Conservation (phyloP, 1,140 invertebrate genomes). For the Hetaerina americana region DNA sequence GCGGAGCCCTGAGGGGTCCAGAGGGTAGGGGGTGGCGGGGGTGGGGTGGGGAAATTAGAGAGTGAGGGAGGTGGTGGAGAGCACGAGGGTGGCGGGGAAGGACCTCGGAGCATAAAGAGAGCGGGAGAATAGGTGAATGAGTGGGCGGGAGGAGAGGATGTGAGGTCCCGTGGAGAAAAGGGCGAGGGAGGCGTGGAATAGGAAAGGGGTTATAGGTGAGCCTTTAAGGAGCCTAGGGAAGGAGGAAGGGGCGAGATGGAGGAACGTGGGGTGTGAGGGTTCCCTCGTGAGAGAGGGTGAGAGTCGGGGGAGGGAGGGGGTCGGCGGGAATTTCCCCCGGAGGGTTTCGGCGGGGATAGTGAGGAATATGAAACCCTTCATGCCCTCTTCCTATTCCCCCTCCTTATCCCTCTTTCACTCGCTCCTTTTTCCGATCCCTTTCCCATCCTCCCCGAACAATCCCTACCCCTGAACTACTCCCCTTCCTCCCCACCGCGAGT, state of each 20-base stretch:
- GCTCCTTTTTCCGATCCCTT: no score
- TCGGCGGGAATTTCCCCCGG: neutral
- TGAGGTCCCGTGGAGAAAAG: no score
- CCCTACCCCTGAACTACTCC: no score
- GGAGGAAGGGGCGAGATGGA: no score
- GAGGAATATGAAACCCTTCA: neutral
- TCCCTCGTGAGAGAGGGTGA: neutral
- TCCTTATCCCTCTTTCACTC: neutral
- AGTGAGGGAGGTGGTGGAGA: no score
- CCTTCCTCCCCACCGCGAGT: no score
- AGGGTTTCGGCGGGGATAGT: neutral
- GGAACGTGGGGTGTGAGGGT: no score
- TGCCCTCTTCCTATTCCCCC: neutral
- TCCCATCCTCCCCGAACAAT: no score
- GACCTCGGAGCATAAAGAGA: constrained; percentile 12
- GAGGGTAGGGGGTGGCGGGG: constrained; percentile 5
- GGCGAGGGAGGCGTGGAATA: no score
- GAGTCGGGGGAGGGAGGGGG: neutral
- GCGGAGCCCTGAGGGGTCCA: neutral
- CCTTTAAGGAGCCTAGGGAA: no score
- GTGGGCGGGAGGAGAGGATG: constrained; percentile 5
- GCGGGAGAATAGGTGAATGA: constrained; percentile 3
- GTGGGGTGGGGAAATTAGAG: constrained; percentile 3
- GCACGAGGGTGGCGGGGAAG: no score
- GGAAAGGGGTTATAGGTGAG: no score